Evolutionary conservation across 2,888 invertebrate species (phyloP), one percentile per base, ranked within the genome.

Genomic region (Aspidiotus destructor): DNA sequence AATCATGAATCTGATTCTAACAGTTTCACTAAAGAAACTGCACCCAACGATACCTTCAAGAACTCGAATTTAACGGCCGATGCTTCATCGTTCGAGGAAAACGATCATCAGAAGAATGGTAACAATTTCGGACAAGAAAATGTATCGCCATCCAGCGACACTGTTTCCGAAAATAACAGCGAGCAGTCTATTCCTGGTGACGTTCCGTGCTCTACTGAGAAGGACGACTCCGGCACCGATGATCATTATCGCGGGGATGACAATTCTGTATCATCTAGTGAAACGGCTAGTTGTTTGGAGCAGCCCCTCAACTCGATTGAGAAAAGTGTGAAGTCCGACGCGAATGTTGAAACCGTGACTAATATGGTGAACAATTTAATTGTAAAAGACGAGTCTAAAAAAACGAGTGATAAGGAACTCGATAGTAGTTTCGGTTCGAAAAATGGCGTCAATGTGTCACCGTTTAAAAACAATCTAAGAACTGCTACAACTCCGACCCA

Each of bases 11-110:
- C 11, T 48, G 67, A 48, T 13, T 2, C 16, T 13, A 52, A 48
- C 17, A 16, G 15, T 41, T 16, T 17, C 7, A 40, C 52, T 8
- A 58, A 28, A 28, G 15, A 15, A 10, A 2, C 42, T 10, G 3
- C 64, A 0, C 58, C 17, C 60, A 60, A 67, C 6, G 52, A 58
- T 28, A 2, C 40, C 10, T 67, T 48, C 60, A 58, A 67, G 40
- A 57, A 67, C 17, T 67, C 67, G 17, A 67, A 17, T 28, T 52
- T 67, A 16, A 11, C 60, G 41, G 67, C 58, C 9, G 67, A 67
- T 40, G 58, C 67, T 40, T 17, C 60, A 28, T 48, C 67, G 28
- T 67, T 58, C 40, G 58, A 67, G 7, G 58, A 55, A 15, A 28
- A 28, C 28, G 67, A 67, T 17, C 48, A 28, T 48, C 67, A 52